Base-by-base conservation (phyloP, 1,140 invertebrate genomes). In the Trichoplusia ni region DNA sequence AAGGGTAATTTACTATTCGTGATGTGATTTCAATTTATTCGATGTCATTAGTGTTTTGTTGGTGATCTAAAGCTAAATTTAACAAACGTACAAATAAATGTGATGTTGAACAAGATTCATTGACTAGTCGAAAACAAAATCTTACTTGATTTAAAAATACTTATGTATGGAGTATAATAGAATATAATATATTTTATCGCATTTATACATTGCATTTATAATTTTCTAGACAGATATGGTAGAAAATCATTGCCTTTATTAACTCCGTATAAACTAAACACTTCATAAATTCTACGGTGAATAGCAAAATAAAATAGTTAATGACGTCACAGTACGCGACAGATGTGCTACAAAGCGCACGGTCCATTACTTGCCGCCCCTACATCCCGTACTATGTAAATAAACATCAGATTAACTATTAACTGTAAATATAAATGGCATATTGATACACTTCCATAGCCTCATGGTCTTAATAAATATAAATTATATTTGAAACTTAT, bases 331-430 rank as follows among this genome's bases (percentile, higher is more conserved):
- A 54, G 44, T 44, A 13, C 27, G 37, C 75, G 81, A 85, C 86
- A 89, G 84, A 89, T 86, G 86, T 67, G 79, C 62, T 60, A 64
- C 70, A 59, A 69, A 51, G 62, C 69, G 58, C 42, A 77, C 82
- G 80, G 69, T 77, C 72, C 78, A 86, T 86, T 89, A 82, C 79
- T 69, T 72, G 35, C 44, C 51, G 64, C 74, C 75, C 73, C 71
- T 69, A 64, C 67, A 64, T 54, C 62, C 49, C 27, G 11, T 6
- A 31, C 35, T 59, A 71, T 74, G 75, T 78, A 79, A 80, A 78
- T 79, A 78, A 81, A 77, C 69, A 71, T 54, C 66, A 53, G 58
- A 49, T 63, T 38, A 61, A 61, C 54, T 72, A 60, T 61, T 65
- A 67, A 75, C 61, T 67, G 31, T 27, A 62, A 51, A 67, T 49